Conservation (phyloP, 2,888 invertebrate genomes). For the Prosopocoilus inquinatus region DNA sequence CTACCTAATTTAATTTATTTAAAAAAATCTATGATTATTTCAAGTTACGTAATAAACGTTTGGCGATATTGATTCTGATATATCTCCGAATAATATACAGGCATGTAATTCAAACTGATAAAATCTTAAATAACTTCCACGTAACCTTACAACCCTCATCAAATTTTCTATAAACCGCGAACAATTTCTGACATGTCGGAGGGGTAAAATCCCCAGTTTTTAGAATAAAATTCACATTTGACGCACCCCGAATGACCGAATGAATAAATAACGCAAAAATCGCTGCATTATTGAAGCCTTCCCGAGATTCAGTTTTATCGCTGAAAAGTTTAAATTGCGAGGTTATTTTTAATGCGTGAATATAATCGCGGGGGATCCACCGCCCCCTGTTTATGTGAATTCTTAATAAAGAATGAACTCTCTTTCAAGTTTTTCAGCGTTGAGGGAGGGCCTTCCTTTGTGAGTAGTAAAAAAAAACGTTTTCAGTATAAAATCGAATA, state of each 20-base stretch:
- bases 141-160: constrained; percentile 39
- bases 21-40: too few species aligned
- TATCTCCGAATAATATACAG: constrained; percentile 2
- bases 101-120: constrained; percentile 11
- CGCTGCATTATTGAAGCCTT: too few species aligned
- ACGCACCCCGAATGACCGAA: constrained; percentile 32
- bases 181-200: constrained; percentile 48
- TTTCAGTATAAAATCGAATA: constrained; percentile 49
- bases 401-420: too few species aligned
- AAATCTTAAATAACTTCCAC: constrained; percentile 7
- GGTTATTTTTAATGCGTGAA: too few species aligned
- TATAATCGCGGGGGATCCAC: too few species aligned
- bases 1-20: too few species aligned
- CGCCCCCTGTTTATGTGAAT: too few species aligned
- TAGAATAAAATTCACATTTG: constrained; percentile 43
- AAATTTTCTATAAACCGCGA: constrained; percentile 50
- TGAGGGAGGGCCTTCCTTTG: background rate
- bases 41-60: too few species aligned
- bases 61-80: too few species aligned
- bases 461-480: constrained; percentile 38
- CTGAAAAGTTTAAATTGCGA: too few species aligned
- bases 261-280: constrained; percentile 17
- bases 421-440: too few species aligned
- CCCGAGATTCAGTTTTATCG: too few species aligned
- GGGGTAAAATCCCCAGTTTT: constrained; percentile 37